A percentile compares a stretch with the other conserved stretches of the same genome.
Evolutionary conservation across 2,113 vertebrate genomes (phyloP).

Genomic region (Alouatta palliata): DNA sequence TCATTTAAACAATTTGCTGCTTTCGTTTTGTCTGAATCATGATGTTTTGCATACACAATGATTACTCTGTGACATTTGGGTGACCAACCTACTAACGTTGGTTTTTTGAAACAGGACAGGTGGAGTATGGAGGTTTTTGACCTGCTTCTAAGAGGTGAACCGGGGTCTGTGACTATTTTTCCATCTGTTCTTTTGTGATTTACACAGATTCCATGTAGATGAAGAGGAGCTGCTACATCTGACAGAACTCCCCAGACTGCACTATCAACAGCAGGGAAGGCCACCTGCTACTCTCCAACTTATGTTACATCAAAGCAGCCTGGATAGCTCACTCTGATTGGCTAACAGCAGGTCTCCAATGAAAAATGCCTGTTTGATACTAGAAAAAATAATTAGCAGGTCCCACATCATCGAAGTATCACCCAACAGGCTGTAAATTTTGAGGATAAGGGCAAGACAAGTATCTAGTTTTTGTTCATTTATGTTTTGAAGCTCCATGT

Average conservation of each 20-base stretch:
- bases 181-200: slow-evolving; percentile 84
- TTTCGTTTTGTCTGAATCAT: slow-evolving; percentile 61
- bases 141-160: slow-evolving; percentile 72
- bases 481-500: not conserved
- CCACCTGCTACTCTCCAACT: slow-evolving; percentile 84
- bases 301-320: slow-evolving; percentile 81
- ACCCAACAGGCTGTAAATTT: slow-evolving; percentile 8
- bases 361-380: slow-evolving; percentile 30
- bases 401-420: not conserved
- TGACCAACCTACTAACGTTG: not conserved
- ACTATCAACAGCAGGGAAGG: slow-evolving; percentile 83
- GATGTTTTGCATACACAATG: slow-evolving; percentile 55
- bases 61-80: slow-evolving; percentile 57
- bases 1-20: slow-evolving; percentile 53
- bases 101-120: not conserved
- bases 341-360: slow-evolving; percentile 68
- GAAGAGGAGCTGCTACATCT: slow-evolving; percentile 82
- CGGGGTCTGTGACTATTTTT: slow-evolving; percentile 73
- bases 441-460: not conserved
- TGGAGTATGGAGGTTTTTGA: slow-evolving; percentile 64
- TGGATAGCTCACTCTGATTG: slow-evolving; percentile 61
- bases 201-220: slow-evolving; percentile 84
- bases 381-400: slow-evolving; percentile 31
- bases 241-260: slow-evolving; percentile 79
- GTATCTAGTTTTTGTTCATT: not conserved